Conservation (phyloP, 2,888 invertebrate species). For the Diploptera punctata region DNA sequence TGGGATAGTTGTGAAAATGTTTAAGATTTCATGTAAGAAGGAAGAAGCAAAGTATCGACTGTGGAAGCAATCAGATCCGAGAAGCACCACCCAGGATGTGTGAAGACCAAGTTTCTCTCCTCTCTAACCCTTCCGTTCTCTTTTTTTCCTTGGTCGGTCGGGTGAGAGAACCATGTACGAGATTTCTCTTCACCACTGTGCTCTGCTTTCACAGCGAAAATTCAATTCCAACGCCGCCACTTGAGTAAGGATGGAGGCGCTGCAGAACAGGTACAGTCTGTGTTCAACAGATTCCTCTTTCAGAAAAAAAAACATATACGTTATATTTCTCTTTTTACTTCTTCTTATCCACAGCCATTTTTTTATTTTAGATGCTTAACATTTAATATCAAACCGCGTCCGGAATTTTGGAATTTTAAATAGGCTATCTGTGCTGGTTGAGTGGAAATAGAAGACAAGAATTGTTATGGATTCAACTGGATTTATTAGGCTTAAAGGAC, state of each 20-base stretch:
- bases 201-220: background rate
- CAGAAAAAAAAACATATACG: too few species aligned
- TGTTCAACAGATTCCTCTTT: background rate
- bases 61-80: background rate
- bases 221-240: conserved; percentile 5
- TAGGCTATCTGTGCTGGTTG: too few species aligned
- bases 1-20: too few species aligned
- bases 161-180: conserved; percentile 18
- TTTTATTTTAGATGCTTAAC: too few species aligned
- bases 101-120: background rate
- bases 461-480: too few species aligned
- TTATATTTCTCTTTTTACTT: too few species aligned
- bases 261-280: background rate
- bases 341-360: too few species aligned
- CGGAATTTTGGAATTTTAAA: too few species aligned
- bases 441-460: too few species aligned
- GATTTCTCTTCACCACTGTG: conserved; percentile 21
- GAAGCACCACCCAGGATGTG: background rate
- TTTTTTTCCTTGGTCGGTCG: background rate
- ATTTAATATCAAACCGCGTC: too few species aligned
- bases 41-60: background rate
- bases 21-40: too few species aligned
- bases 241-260: background rate
- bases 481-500: too few species aligned
- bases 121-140: background rate